Evolutionary conservation across 2,113 vertebrate genomes (phyloP).

Genomic region (Leiothrix lutea): DNA sequence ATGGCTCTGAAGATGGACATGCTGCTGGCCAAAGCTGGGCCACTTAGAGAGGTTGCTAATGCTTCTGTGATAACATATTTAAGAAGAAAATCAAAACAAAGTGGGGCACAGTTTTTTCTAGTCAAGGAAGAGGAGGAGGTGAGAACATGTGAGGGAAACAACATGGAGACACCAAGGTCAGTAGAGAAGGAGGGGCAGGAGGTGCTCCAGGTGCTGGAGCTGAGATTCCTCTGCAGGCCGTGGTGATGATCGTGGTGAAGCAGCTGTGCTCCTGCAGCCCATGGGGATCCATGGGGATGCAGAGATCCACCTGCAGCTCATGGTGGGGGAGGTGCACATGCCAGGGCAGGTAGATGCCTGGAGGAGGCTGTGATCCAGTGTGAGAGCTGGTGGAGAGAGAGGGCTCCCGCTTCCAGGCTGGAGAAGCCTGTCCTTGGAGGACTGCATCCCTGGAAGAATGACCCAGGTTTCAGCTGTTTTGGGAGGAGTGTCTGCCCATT

Average conservation of each 20-base stretch:
- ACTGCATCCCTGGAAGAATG: background rate
- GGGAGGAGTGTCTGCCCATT: rapidly evolving
- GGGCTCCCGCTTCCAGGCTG: background rate
- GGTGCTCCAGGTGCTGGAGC: rapidly evolving
- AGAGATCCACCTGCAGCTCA: background rate
- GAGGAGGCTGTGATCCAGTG: background rate
- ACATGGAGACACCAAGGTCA: background rate
- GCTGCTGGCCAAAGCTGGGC: rapidly evolving
- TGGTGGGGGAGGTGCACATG: rapidly evolving
- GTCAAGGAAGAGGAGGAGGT: background rate
- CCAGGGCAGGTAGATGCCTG: background rate
- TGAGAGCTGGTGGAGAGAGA: rapidly evolving
- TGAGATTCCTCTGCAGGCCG: rapidly evolving
- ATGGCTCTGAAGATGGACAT: background rate
- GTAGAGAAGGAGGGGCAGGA: background rate
- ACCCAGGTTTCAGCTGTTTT: rapidly evolving
- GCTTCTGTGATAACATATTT: background rate
- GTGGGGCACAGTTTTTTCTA: background rate
- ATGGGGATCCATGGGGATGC: background rate
- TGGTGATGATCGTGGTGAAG: background rate
- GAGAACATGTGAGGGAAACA: background rate
- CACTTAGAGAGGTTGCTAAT: rapidly evolving
- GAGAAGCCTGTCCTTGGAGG: background rate
- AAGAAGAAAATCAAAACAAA: background rate
- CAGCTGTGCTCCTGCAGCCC: background rate